Evolutionary conservation across 2,797 vertebrate species (phyloP).

Genomic region (Falco naumanni): DNA sequence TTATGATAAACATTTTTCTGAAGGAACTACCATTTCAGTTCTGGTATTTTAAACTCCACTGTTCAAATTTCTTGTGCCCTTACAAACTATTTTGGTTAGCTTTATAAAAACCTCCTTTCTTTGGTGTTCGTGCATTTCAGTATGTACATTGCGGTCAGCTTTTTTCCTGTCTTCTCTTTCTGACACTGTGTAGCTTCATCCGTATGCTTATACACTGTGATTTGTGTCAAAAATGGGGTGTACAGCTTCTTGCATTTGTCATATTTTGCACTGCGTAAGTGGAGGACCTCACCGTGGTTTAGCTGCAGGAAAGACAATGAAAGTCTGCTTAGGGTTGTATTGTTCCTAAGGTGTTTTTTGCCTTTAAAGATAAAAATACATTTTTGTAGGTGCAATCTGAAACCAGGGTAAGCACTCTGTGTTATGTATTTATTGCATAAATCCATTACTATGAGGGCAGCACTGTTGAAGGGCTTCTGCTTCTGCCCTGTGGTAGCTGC

Average conservation of each 20-base stretch:
- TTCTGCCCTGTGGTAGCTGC: background rate
- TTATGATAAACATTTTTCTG: background rate
- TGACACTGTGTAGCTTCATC: background rate
- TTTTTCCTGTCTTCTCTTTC: background rate
- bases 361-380: background rate
- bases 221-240: background rate
- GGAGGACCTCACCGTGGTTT: background rate
- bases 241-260: background rate
- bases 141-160: background rate
- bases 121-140: background rate
- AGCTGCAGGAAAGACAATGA: background rate
- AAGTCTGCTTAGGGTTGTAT: background rate
- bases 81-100: background rate
- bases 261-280: background rate
- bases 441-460: background rate
- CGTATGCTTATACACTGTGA: background rate
- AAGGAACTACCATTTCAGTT: background rate
- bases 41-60: background rate
- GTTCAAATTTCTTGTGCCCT: background rate
- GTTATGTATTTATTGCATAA: background rate
- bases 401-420: background rate
- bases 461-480: background rate
- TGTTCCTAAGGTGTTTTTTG: background rate
- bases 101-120: background rate
- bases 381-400: background rate